Evolutionary conservation across 2,888 invertebrate genomes (phyloP).

Genomic region (Synergus japonicus): DNA sequence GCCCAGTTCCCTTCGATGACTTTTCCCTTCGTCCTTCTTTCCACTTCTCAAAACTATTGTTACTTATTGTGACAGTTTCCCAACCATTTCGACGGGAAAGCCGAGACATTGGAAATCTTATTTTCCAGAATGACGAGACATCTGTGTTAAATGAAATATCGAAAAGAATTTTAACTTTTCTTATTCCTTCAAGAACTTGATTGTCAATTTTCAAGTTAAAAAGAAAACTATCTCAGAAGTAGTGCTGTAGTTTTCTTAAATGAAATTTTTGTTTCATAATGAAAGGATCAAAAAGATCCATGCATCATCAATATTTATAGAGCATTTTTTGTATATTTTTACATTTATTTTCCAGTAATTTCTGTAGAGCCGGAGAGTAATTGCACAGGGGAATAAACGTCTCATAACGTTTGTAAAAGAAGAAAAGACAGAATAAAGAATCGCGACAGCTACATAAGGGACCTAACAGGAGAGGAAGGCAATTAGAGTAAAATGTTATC

Average conservation of each 20-base stretch:
- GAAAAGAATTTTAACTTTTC: not conserved
- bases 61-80: constrained; percentile 14
- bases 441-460: not conserved
- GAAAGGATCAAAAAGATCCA: not conserved
- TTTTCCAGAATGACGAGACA: not conserved
- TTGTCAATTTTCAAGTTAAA: not conserved
- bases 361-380: not conserved
- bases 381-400: not conserved
- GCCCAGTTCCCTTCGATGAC: constrained; percentile 17
- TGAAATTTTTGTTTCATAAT: not conserved
- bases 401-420: not conserved
- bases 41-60: not conserved
- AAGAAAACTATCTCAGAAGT: not conserved
- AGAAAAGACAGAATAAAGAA: not conserved
- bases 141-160: not conserved
- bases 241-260: not conserved
- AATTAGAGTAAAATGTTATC: not conserved
- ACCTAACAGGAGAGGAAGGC: not conserved
- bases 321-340: constrained; percentile 3
- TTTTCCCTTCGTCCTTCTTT: constrained; percentile 1
- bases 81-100: not conserved
- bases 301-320: not conserved
- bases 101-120: constrained; percentile 26
- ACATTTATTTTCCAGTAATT: constrained; percentile 3
- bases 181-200: not conserved